Evolutionary conservation across 2,113 vertebrate species (phyloP).

Genomic region (Lophius piscatorius): DNA sequence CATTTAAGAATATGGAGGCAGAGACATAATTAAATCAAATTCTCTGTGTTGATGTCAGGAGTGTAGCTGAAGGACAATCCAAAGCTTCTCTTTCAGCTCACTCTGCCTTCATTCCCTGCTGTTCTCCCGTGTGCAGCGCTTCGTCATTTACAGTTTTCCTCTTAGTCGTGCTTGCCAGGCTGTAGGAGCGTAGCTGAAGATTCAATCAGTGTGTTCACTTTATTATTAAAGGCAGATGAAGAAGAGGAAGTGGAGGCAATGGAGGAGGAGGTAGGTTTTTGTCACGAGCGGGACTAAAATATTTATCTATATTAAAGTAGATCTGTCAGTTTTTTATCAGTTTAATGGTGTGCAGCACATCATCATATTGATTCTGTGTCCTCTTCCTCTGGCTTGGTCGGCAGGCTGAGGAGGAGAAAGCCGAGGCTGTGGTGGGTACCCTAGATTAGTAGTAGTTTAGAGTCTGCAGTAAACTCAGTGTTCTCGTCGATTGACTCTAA

Average conservation of each 20-base stretch:
- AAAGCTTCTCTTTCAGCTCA: conserved; percentile 12
- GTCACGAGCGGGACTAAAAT: conserved; percentile 2
- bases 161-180: background rate
- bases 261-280: conserved; percentile 63
- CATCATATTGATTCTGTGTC: conserved; percentile 9
- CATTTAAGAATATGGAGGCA: conserved; percentile 12
- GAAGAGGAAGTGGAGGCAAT: conserved; percentile 49
- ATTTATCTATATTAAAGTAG: background rate
- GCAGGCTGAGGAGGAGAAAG: conserved; percentile 46
- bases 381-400: conserved; percentile 26
- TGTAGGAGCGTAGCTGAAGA: background rate
- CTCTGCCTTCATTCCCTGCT: conserved; percentile 1
- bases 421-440: conserved; percentile 47
- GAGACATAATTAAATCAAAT: conserved; percentile 14
- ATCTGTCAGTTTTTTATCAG: conserved; percentile 2
- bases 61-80: conserved; percentile 19
- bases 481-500: too few species aligned
- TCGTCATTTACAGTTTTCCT: background rate
- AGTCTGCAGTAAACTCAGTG: background rate
- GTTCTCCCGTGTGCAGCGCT: background rate
- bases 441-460: conserved; percentile 5
- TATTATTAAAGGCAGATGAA: conserved; percentile 64
- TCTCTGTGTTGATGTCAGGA: conserved; percentile 8
- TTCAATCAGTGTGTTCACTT: conserved; percentile 55
- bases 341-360: conserved; percentile 3